Conservation (phyloP, 2,113 vertebrate species). For the Urocitellus parryii region DNA sequence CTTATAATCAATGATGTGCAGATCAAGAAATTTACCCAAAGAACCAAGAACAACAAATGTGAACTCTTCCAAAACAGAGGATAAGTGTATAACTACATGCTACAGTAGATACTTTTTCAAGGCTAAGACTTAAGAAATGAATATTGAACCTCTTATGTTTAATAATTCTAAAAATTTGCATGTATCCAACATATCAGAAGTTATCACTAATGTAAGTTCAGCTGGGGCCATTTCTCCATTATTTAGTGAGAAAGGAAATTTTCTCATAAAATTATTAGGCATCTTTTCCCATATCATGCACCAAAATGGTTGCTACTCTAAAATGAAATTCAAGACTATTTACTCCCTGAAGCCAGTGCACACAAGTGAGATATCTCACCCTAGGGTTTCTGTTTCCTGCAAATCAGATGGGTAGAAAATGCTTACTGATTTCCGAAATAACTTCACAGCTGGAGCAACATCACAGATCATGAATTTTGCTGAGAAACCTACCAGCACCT, state of each 20-base stretch:
- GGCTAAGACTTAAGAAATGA: background rate
- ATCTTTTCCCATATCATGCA: background rate
- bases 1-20: background rate
- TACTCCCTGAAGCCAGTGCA: background rate
- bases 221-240: background rate
- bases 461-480: background rate
- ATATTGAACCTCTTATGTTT: background rate
- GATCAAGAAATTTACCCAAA: background rate
- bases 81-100: background rate
- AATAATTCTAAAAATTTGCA: background rate
- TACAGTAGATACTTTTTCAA: background rate
- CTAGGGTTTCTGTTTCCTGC: background rate
- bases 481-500: background rate
- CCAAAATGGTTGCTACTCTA: background rate
- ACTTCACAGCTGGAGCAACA: background rate
- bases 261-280: background rate
- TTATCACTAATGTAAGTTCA: background rate
- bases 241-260: background rate
- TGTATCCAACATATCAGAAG: background rate
- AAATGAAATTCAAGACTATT: constrained; percentile 12
- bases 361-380: background rate
- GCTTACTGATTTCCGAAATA: background rate
- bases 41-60: background rate
- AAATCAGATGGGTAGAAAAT: constrained; percentile 5
- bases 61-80: background rate